Conservation (phyloP, 2,888 invertebrate genomes). For the Apamea anceps region DNA sequence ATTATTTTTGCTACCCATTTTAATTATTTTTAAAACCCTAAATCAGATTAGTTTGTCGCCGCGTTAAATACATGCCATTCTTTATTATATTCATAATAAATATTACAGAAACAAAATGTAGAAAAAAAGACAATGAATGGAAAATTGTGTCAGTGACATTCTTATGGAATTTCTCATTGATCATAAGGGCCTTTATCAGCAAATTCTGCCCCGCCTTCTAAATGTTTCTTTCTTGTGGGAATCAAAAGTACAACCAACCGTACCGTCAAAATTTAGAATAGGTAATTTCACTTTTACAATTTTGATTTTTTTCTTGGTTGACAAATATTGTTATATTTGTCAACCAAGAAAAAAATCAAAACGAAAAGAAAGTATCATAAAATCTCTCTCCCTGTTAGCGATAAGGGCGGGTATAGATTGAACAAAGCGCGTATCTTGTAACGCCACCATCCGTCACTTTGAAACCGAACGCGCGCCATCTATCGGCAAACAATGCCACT, state of each 20-base stretch:
- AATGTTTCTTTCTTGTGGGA: not conserved
- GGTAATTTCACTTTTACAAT: too few species aligned
- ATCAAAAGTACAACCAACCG: not conserved
- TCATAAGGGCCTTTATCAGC: not conserved
- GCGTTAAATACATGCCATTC: too few species aligned
- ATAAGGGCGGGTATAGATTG: slow-evolving; percentile 24
- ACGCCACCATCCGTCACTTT: slow-evolving; percentile 53
- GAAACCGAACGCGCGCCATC: slow-evolving; percentile 59
- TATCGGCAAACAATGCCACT: slow-evolving; percentile 58
- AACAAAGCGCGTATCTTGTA: slow-evolving; percentile 58
- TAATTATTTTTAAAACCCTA: too few species aligned
- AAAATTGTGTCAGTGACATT: not conserved
- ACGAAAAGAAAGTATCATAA: slow-evolving; percentile 6
- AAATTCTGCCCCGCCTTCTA: not conserved
- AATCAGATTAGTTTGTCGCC: too few species aligned
- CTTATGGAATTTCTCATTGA: not conserved
- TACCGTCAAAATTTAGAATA: too few species aligned
- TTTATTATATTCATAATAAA: too few species aligned
- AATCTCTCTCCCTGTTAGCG: slow-evolving; percentile 33
- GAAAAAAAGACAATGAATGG: too few species aligned
- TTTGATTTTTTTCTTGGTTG: too few species aligned
- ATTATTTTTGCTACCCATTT: too few species aligned
- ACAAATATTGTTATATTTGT: too few species aligned
- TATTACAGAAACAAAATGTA: too few species aligned
- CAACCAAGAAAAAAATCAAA: not conserved